Base-by-base conservation (phyloP, 2,888 invertebrate species). In the Drosophila neutralis region DNA sequence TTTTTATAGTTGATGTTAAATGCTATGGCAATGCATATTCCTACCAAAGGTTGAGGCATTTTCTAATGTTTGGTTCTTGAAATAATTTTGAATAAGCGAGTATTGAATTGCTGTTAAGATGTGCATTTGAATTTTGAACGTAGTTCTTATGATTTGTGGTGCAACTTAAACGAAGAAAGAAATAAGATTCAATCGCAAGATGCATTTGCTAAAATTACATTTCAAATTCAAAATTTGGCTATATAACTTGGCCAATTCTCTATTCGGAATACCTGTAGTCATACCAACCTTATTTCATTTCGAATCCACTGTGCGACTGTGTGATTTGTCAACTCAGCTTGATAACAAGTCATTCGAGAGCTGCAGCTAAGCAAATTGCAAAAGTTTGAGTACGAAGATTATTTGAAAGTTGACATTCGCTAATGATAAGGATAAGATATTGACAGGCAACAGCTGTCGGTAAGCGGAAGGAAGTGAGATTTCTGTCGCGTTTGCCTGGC, bases 361-460 rank as follows among this genome's bases (percentile, higher is more conserved):
- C 35, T 72, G 69, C 51, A 59, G 58, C 38, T 38, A 6, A 24
- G 36, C 29, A 64, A 59, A 60, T 60, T 49, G 49, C 60, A 33
- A 60, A 60, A 64, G 49, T 49, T 42, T 29, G 7, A 54, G 29
- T 27, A 54, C 21, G 3, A 49, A 73, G 57, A 77, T 83, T 78
- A 76, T 87, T 86, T 88, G 69, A 71, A 89, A 86, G 64, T 88
- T 83, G 82, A 77, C 83, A 69, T 77, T 69, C 73, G 83, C 86
- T 89, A 87, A 87, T 87, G 86, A 87, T 85, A 81, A 79, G 86
- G 62, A 75, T 68, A 62, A 80, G 71, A 80, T 85, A 87, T 83
- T 80, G 85, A 71, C 73, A 73, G 73, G 69, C 78, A 76, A 78
- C 82, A 84, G 80, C 83, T 80, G 80, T 69, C 69, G 76, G 57